Percentiles rank a stretch among this genome's conserved stretches.
phyloP scores from a whole-genome alignment of 23 tunicate species.

The Ciona savignyi region DNA sequence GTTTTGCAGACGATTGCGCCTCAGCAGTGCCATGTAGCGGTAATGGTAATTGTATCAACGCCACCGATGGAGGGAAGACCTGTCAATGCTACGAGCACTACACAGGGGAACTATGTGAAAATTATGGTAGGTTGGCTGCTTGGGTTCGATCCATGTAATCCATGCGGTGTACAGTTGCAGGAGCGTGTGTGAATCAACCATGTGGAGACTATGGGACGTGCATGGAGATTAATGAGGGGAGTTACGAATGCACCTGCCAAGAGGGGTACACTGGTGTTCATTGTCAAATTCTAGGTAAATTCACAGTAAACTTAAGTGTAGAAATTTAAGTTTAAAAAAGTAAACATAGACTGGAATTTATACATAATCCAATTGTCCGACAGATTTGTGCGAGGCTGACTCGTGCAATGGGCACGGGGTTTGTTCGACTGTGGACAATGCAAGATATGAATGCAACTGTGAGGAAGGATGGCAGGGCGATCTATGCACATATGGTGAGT shows the following conservation, averaged over 20 bases:
- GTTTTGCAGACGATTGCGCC: background rate
- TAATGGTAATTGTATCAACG: background rate
- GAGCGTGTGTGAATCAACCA: background rate
- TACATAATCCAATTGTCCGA: too few species aligned
- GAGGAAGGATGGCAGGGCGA: background rate
- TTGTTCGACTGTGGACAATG: background rate
- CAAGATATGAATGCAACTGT: background rate
- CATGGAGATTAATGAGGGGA: background rate
- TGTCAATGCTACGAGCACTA: background rate
- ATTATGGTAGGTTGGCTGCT: too few species aligned
- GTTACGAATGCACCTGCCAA: background rate
- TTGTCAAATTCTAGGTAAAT: too few species aligned
- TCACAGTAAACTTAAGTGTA: too few species aligned
- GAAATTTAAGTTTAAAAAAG: too few species aligned
- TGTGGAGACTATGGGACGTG: background rate
- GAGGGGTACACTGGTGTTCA: background rate
- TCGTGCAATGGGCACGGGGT: background rate
- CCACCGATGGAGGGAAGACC: background rate
- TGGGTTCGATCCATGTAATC: too few species aligned
- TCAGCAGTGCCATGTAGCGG: background rate
- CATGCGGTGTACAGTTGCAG: background rate
- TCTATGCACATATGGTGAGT: background rate
- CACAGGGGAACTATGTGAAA: too few species aligned
- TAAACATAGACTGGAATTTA: too few species aligned
- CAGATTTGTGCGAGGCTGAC: background rate